phyloP scores from a whole-genome alignment of 1,140 invertebrate genomes.

The Rhizoglyphus robini region DNA sequence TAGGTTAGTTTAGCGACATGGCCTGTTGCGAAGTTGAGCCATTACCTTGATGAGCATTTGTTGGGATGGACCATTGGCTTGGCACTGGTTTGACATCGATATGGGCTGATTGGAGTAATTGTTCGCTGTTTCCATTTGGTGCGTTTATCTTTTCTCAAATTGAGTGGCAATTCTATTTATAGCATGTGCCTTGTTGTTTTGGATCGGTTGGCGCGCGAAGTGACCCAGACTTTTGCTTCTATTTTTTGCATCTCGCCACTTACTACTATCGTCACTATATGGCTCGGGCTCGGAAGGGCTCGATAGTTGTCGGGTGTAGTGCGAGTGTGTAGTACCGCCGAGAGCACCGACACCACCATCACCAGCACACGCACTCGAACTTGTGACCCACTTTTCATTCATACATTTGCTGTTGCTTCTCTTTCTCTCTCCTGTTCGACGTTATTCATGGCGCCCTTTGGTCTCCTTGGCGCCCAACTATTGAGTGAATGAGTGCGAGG shows the following conservation, averaged over 20 bases:
- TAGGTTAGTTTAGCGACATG: too few species aligned
- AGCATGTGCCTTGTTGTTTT: not conserved
- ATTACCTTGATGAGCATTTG: too few species aligned
- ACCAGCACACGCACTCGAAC: slow-evolving; percentile 4
- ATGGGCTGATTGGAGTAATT: too few species aligned
- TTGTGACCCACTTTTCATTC: slow-evolving; percentile 18
- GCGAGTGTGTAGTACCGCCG: too few species aligned
- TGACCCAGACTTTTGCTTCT: slow-evolving; percentile 3
- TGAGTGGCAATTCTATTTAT: not conserved
- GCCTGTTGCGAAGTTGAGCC: too few species aligned
- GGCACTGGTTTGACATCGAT: too few species aligned
- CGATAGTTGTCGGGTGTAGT: too few species aligned
- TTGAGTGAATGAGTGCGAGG: not conserved
- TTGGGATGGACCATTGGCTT: too few species aligned
- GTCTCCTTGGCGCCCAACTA: not conserved
- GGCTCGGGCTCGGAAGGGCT: too few species aligned
- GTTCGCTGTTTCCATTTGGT: too few species aligned
- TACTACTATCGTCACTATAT: not conserved
- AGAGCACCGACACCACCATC: not conserved
- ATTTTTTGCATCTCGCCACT: not conserved
- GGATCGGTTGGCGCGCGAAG: not conserved
- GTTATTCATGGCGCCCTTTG: not conserved
- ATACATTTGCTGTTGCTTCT: slow-evolving; percentile 1
- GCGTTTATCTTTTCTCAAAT: not conserved
- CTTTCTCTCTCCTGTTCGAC: not conserved